Base-by-base conservation (phyloP, 2,113 vertebrate genomes). In the Catharus minimus region DNA sequence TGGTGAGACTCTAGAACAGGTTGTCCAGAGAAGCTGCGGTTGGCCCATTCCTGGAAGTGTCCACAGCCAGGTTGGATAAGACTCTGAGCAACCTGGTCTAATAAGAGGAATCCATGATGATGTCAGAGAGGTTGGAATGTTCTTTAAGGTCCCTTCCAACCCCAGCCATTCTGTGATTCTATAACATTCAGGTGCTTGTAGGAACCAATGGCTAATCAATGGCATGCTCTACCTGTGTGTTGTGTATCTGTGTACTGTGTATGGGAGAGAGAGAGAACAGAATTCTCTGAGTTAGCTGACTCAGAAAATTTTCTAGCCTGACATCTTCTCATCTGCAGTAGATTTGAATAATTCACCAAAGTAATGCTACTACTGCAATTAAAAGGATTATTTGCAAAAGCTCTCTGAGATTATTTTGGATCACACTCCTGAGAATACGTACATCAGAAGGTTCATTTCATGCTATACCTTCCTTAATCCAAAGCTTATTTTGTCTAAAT, bases 291-390 rank as follows among this genome's bases (percentile, higher is more conserved):
- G 55, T 88, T 80, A 83, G 80, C 67, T 88, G 85, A 85, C 50
- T 93, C 46, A 68, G 19, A 33, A 3, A 15, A 7, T 89, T 89
- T 75, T 95, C 62, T 92, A 76, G 32, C 33, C 32, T 72, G 57
- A 72, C 79, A 77, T 26, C 76, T 74, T 94, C 67, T 68, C 55
- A 52, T 78, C 80, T 92, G 50, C 41, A 57, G 43, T 62, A 68
- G 77, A 82, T 69, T 66, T 90, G 73, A 72, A 60, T 94, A 84
- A 86, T 82, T 84, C 71, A 72, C 76, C 10, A 7, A 89, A 68
- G 30, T 69, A 65, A 58, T 13, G 24, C 55, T 86, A 57, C 73
- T 64, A 53, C 23, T 86, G 73, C 73, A 90, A 66, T 95, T 94
- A 79, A 82, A 91, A 46, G 30, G 32, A 83, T 78, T 90, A 89